These are phyloP conservation scores for Gymnopithys bicolor DNA, from an alignment of 2,797 vertebrate genomes.

Conservation along the genomic window DNA sequence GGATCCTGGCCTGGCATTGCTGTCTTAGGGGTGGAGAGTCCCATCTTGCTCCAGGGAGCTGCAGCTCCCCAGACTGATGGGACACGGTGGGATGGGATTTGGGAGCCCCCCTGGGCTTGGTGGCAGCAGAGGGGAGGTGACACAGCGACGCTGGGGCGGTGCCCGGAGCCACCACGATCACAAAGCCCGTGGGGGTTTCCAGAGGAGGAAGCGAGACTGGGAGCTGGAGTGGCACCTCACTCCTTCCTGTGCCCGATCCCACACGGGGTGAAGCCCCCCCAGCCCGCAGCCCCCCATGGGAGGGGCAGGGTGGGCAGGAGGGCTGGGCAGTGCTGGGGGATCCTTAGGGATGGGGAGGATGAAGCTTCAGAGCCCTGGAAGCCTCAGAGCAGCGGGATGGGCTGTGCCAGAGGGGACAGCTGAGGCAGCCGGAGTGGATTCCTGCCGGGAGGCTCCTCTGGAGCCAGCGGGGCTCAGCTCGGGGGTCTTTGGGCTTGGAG, in stretches of 20 bases:
- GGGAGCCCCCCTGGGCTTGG: background rate
- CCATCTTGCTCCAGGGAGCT: too few relatives aligned
- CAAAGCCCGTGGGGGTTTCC: background rate
- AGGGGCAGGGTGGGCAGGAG: background rate
- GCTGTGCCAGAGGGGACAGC: background rate
- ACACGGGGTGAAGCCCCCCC: background rate
- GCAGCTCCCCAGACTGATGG: background rate
- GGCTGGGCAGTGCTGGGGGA: background rate
- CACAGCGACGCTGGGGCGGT: fast-evolving
- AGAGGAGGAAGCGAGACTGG: background rate
- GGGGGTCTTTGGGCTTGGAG: fast-evolving
- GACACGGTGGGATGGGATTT: fast-evolving
- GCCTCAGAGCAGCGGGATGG: background rate
- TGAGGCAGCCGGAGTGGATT: background rate
- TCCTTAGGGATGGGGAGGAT: too few relatives aligned
- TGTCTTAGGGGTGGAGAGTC: background rate
- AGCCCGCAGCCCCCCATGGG: background rate
- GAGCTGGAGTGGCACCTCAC: background rate
- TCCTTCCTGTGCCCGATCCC: background rate
- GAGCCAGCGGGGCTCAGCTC: background rate
- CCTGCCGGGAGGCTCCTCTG: background rate
- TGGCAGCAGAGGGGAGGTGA: background rate
- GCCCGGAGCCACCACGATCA: fast-evolving
- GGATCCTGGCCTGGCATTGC: fast-evolving
- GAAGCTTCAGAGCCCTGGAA: background rate